Percentiles rank a stretch among this genome's conserved stretches.
Evolutionary conservation across 2,888 invertebrate genomes (phyloP).

Genomic region (Lasioglossum marginatum): DNA sequence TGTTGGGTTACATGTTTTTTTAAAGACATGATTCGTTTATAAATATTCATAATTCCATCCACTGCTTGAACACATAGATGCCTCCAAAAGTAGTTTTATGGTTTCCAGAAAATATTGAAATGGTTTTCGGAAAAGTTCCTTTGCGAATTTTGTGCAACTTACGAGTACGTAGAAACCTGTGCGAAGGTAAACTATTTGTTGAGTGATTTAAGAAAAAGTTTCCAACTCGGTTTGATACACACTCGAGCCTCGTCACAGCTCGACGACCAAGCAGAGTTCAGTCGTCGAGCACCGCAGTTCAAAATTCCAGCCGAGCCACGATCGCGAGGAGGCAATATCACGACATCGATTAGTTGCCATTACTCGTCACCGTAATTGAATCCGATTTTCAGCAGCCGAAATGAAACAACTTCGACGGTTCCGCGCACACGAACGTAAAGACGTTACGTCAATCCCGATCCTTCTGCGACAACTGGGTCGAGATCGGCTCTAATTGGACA

Average conservation of each 20-base stretch:
- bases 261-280: background rate
- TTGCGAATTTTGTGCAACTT: background rate
- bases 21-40: too few relatives aligned
- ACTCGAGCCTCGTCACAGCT: background rate
- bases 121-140: background rate
- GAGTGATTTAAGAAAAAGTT: background rate
- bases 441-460: slow-evolving; percentile 57
- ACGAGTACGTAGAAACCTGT: background rate
- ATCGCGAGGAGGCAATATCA: background rate
- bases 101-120: background rate
- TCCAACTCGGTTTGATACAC: background rate
- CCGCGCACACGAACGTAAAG: slow-evolving; percentile 42
- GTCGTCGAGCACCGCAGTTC: background rate
- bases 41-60: too few relatives aligned
- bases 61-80: too few relatives aligned
- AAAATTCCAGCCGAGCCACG: background rate
- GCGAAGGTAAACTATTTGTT: background rate
- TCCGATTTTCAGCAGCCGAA: slow-evolving; percentile 37
- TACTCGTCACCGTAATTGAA: slow-evolving; percentile 39
- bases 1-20: too few relatives aligned
- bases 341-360: slow-evolving; percentile 24
- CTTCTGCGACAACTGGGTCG: slow-evolving; percentile 52
- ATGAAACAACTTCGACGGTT: slow-evolving; percentile 15
- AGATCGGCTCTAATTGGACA: slow-evolving; percentile 58
- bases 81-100: background rate